Evolutionary conservation across 2,797 vertebrate species (phyloP), one percentile per base, ranked within the genome.

Genomic region (Cossypha heuglini): DNA sequence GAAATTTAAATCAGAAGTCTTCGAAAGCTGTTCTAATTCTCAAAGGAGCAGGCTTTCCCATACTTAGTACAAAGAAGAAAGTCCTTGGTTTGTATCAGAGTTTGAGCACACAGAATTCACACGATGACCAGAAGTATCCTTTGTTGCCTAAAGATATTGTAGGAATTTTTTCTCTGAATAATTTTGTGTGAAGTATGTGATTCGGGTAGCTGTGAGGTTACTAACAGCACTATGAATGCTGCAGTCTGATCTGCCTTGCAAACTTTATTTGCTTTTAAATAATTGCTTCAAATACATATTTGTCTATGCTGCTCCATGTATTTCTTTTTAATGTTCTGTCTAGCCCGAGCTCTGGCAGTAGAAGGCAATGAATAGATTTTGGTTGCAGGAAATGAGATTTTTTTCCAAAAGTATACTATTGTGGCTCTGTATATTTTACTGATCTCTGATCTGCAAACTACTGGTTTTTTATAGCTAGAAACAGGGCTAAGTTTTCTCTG

Each of bases 1-100:
- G 97, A 97, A 98, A 98, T 98, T 98, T 98, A 98, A 98, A 98
- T 98, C 98, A 98, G 97, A 97, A 97, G 79, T 97, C 97, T 97
- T 97, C 67, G 66, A 97, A 97, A 97, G 97, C 97, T 96, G 91
- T 98, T 98, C 93, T 97, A 93, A 96, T 90, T 97, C 97, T 98
- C 95, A 97, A 97, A 98, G 97, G 97, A 96, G 77, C 81, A 95
- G 72, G 69, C 91, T 98, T 97, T 98, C 96, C 96, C 97, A 97
- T 94, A 88, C 97, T 93, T 84, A 90, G 58, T 73, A 97, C 96
- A 98, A 98, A 97, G 94, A 97, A 96, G 95, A 97, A 97, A 97
- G 97, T 88, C 96, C 97, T 96, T 95, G 57, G 95, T 92, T 98
- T 97, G 94, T 94, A 76, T 93, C 72, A 37, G 82, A 95, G 73